Percentiles rank a stretch among this genome's conserved stretches.
These are phyloP conservation scores for Sturnus vulgaris DNA, from an alignment of 2,113 vertebrate genomes.

Conservation along the genomic window DNA sequence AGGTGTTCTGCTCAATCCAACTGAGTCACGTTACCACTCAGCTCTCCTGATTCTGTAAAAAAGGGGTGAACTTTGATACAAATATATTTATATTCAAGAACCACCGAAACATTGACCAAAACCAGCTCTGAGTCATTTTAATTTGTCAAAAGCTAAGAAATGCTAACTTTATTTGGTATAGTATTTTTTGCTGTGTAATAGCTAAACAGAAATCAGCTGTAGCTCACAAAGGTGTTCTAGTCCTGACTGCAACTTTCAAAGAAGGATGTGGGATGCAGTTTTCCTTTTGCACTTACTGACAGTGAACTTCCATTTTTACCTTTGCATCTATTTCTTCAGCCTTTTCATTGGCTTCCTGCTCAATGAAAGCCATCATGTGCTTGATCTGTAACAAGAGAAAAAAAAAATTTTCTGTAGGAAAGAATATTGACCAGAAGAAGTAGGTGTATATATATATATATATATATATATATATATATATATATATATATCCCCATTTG, in stretches of 20 bases:
- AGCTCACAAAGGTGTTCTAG: not conserved
- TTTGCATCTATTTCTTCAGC: conserved; percentile 99
- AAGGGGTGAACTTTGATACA: not conserved
- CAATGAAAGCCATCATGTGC: conserved; percentile 99
- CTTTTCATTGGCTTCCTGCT: conserved; percentile 98
- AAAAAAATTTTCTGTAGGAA: not conserved
- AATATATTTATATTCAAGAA: not conserved
- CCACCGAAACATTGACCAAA: not conserved
- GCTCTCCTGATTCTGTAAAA: not conserved
- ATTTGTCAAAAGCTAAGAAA: not conserved
- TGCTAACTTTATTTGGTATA: not conserved
- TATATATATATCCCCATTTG: not conserved
- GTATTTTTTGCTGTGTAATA: not conserved
- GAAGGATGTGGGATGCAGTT: not conserved
- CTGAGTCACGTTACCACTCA: not conserved
- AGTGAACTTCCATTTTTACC: conserved; percentile 71
- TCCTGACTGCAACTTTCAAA: not conserved
- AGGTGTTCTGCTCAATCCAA: not conserved
- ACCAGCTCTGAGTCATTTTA: not conserved
- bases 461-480: not conserved
- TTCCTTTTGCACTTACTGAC: not conserved
- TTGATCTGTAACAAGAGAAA: conserved; percentile 83
- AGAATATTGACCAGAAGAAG: not conserved
- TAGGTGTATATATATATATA: not conserved
- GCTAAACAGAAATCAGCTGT: not conserved